Base-by-base conservation (phyloP, 2,888 invertebrate genomes). In the Lycia hirtaria region DNA sequence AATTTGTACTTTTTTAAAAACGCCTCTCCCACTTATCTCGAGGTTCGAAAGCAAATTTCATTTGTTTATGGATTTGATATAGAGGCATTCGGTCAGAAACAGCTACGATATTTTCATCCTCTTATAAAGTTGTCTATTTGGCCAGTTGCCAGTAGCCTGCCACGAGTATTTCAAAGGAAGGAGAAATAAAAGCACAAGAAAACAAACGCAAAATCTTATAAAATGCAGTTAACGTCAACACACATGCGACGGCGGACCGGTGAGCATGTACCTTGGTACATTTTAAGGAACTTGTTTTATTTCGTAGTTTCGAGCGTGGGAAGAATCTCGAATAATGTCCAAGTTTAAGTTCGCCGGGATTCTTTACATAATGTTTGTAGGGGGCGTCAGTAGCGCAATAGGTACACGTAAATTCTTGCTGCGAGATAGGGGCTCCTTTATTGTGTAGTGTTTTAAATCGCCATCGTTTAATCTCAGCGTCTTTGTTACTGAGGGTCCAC, bases 151-250 rank as follows among this genome's bases (percentile, higher is more conserved):
- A 84, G 67, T 67, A 76, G 75, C 78, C 76, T 75, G 69, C 78
- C 76, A 71, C 80, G 81, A 82, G 75, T 84, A 82, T 85, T 83
- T 80, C 71, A 79, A 83, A 81, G 79, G 76, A 80, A 81, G 79
- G 80, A 81, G 76, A 85, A 83, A 84, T 83, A 81, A 78, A 76
- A 71, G 76, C 77, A 72, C 73, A 76, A 81, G 69, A 77, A 80
- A 86, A 84, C 79, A 84, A 88, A 88, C 76, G 78, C 81, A 82
- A 78, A 83, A 85, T 85, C 83, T 86, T 87, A 87, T 82, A 83
- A 86, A 86, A 85, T 83, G 79, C 81, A 83, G 85, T 88, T 85
- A 87, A 83, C 79, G 83, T 88, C 85, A 85, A 83, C 83, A 84
- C 78, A 84, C 81, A 85, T 78, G 79, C 75, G 79, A 76, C 71